phyloP scores from a whole-genome alignment of 2,113 vertebrate species.

The Oryzias curvinotus region DNA sequence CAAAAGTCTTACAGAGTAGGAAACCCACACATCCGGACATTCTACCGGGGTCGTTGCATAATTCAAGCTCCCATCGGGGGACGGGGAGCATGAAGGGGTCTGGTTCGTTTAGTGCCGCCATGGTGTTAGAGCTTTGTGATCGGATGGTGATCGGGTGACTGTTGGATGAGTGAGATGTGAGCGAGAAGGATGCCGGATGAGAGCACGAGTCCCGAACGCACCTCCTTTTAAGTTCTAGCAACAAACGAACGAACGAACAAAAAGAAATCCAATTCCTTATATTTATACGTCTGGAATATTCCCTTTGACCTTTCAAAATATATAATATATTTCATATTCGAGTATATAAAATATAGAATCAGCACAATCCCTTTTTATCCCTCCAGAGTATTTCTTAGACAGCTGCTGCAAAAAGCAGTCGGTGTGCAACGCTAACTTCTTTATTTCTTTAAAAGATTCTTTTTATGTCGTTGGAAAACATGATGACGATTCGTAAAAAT shows the following conservation, averaged over 20 bases:
- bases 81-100: slow-evolving; percentile 75
- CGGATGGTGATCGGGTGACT: slow-evolving; percentile 38
- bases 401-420: slow-evolving; percentile 76
- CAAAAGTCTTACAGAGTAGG: slow-evolving; percentile 72
- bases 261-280: slow-evolving; percentile 71
- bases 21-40: slow-evolving; percentile 80
- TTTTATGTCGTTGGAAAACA: slow-evolving; percentile 76
- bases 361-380: slow-evolving; percentile 78
- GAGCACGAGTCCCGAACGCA: slow-evolving; percentile 71
- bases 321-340: slow-evolving; percentile 80
- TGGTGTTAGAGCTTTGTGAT: slow-evolving; percentile 51
- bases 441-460: slow-evolving; percentile 67
- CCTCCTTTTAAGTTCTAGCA: slow-evolving; percentile 74
- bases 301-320: slow-evolving; percentile 82
- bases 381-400: slow-evolving; percentile 76
- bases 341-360: slow-evolving; percentile 84
- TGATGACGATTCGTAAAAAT: slow-evolving; percentile 73
- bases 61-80: slow-evolving; percentile 73
- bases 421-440: slow-evolving; percentile 73
- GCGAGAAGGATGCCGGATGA: slow-evolving; percentile 65
- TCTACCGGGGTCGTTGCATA: slow-evolving; percentile 83
- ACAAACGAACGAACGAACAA: slow-evolving; percentile 60
- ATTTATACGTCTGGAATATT: slow-evolving; percentile 75
- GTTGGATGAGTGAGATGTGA: slow-evolving; percentile 66
- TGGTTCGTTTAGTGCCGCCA: slow-evolving; percentile 56